Evolutionary conservation across 2,888 invertebrate species (phyloP).

Genomic region (Cryptocheilus praepositus): DNA sequence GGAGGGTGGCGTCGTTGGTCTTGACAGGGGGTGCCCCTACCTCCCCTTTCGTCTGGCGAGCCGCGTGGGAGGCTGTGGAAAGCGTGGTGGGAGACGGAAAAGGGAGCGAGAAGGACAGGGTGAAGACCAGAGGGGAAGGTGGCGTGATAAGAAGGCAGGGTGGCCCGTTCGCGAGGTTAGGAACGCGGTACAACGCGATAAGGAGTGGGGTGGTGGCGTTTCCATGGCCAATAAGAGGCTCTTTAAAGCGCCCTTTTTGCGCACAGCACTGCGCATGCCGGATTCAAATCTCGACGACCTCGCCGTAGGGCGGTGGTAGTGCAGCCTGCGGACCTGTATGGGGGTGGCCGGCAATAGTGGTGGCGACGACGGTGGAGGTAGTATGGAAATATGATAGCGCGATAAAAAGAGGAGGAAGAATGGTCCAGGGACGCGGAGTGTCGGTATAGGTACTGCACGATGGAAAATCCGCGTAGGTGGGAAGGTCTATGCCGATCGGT

Average conservation of each 20-base stretch:
- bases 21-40: constrained; percentile 38
- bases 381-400: constrained; percentile 71
- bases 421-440: constrained; percentile 29
- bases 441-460: constrained; percentile 40
- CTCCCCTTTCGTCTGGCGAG: constrained; percentile 64
- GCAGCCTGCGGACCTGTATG: constrained; percentile 22
- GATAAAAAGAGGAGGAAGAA: constrained; percentile 62
- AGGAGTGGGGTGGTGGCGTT: constrained; percentile 60
- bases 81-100: constrained; percentile 18
- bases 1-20: constrained; percentile 13
- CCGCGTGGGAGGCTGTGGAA: constrained; percentile 55
- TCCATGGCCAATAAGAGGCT: constrained; percentile 73
- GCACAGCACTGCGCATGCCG: constrained; percentile 66
- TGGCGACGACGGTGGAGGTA: constrained; percentile 52
- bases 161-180: constrained; percentile 57
- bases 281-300: constrained; percentile 65
- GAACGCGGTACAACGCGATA: constrained; percentile 63
- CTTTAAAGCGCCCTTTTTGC: constrained; percentile 70
- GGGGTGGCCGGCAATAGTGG: constrained; percentile 22
- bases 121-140: constrained; percentile 54
- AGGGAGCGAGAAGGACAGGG: constrained; percentile 45
- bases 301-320: constrained; percentile 44
- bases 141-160: constrained; percentile 55
- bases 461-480: constrained; percentile 46
- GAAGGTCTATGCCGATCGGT: constrained; percentile 40